Evolutionary conservation across 2,797 vertebrate genomes (phyloP), one percentile per base, ranked within the genome.

Genomic region (Numenius phaeopus): DNA sequence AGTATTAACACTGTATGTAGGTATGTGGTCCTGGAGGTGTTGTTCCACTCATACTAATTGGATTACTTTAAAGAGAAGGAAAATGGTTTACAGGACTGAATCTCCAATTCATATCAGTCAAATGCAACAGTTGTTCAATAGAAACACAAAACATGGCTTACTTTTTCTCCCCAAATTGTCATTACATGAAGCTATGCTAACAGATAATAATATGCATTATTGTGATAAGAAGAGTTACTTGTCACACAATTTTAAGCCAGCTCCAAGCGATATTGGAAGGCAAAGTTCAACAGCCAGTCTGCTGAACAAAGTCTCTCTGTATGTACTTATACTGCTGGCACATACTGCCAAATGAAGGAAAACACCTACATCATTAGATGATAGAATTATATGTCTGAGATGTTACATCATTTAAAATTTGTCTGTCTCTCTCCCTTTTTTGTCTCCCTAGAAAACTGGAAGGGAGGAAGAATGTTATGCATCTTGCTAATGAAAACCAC

Each of bases 211-310:
- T 34, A 67, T 2, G n/a, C 11, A 17, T 73, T 85, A 59, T 11
- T 89, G 59, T 67, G 42, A 55, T 80, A 72, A 55, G 39, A 81
- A 70, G 32, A 91, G 34, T n/a, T 75, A 92, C 24, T 67, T 89
- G 37, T 81, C 40, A 71, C 15, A 83, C 30, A 55, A 21, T 83
- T 89, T 91, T 89, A 95, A 93, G 72, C 52, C 18, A 92, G 42
- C 67, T 94, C 23, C 57, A 93, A 84, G 81, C 2, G 2, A 69
- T 82, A 91, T 8, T 65, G 21, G 50, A 86, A 72, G 71, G 78
- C 42, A 69, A 80, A 93, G 92, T 91, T 91, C 69, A 96, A 80
- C 89, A 95, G 83, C 32, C 76, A 57, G 39, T 88, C 66, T 84
- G 62, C 57, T 65, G 44, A 95, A 86, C 20, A 67, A 76, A 85